Conservation (phyloP, 2,888 invertebrate species). For the Blastobasis lacticolella region DNA sequence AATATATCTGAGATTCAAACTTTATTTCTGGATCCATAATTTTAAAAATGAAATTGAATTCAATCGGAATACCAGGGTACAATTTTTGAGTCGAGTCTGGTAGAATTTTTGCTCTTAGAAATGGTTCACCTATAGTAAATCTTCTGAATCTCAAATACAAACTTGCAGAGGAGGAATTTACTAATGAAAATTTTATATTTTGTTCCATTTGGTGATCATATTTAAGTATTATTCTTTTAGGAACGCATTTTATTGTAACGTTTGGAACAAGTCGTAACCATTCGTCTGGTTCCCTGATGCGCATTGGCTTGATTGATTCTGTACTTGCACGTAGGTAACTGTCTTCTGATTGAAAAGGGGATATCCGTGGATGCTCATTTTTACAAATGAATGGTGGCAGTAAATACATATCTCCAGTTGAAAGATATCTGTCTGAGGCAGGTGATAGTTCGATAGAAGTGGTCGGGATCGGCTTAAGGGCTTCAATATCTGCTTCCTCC, state of each 20-base stretch:
- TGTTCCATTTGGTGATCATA: conserved; percentile 29
- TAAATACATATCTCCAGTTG: no score
- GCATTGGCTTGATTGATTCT: conserved; percentile 9
- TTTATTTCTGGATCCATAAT: conserved; percentile 26
- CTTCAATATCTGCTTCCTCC: no score
- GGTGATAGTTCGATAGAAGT: no score
- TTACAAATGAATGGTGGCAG: conserved; percentile 31
- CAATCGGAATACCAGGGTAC: conserved; percentile 41
- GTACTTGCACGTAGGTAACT: conserved; percentile 16
- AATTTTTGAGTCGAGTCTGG: conserved; percentile 37
- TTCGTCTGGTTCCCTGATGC: conserved; percentile 15
- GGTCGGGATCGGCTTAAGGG: no score
- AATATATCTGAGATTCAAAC: conserved; percentile 35
- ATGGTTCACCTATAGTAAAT: conserved; percentile 30
- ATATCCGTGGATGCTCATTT: conserved; percentile 42
- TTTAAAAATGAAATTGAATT: conserved; percentile 35
- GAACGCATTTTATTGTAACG: conserved; percentile 27
- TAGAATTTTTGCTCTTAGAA: conserved; percentile 28
- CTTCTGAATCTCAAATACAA: conserved; percentile 38
- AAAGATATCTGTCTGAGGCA: no score
- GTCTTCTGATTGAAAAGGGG: conserved; percentile 28
- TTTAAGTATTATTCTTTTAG: conserved; percentile 30
- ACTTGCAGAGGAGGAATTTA: conserved; percentile 34
- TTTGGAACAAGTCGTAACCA: conserved; percentile 24
- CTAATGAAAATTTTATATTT: conserved; percentile 35